Base-by-base conservation (phyloP, 2,888 invertebrate genomes). In the Chalcosyrphus nemorum region DNA sequence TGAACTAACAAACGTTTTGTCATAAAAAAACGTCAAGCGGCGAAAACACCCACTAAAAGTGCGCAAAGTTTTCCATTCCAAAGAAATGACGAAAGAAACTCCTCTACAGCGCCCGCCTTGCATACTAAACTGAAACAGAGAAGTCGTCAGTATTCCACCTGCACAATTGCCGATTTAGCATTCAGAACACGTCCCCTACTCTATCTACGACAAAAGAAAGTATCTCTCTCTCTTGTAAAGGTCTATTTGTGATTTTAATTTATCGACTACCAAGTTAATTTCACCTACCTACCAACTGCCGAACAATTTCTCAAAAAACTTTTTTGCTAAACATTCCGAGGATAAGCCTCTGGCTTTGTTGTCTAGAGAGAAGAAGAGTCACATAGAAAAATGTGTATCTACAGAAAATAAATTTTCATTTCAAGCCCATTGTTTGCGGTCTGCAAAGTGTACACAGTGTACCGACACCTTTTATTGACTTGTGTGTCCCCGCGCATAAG, bases 191-290 rank as follows among this genome's bases (percentile, higher is more conserved):
- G 61, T 54, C 19, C 52, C 27, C 21, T 24, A 24, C 47, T 21
- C 13, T 38, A 45, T 43, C 21, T 19, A 19, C 29, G 35, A 35
- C 59, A 81, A 76, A 71, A 71, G 71, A 81, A 81, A 76, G 76
- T 81, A 35, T 63, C 19, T 57, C 21, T 57, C 17, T 50, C 45
- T 17, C 21, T 29, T 45, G 50, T 50, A 76, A 45, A 56, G 59
- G 38, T 70, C 45, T 61, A 56, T 54, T 81, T 75, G 68, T 45
- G 59, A 74, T 41, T 81, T 75, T 54, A 74, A 81, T 75, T 81
- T 81, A 71, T 71, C 45, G 61, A 27, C 24, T 71, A 65, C 21
- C 45, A 61, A 63, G 52, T 59, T 27, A 71, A 45, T 70, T 76
- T 68, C 81, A 78, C 78, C 65, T 78, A 45, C 61, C 35, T n/a